Conservation (phyloP, 2,888 invertebrate genomes). For the Eilema griseolum region DNA sequence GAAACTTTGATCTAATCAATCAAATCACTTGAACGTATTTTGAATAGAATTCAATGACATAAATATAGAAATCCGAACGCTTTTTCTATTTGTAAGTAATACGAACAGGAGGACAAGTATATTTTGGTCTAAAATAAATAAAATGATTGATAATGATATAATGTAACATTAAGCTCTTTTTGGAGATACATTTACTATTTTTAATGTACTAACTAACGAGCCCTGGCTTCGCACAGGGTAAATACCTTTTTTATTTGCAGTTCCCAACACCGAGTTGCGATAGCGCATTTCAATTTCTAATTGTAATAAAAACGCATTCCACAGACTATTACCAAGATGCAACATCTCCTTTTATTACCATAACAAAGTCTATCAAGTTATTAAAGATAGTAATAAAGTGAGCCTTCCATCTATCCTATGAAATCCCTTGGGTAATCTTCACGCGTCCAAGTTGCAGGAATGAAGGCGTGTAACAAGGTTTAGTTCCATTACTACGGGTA, state of each 20-base stretch:
- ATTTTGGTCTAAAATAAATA: not conserved
- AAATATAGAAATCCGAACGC: not conserved
- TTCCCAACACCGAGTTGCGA: not conserved
- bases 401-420: conserved; percentile 26
- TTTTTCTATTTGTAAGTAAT: not conserved
- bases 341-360: conserved; percentile 5
- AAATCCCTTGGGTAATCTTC: conserved; percentile 44
- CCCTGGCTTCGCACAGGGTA: not conserved
- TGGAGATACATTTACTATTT: too few species aligned
- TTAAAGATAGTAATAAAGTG: conserved; percentile 34
- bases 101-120: not conserved
- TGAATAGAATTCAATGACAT: not conserved
- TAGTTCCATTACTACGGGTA: conserved; percentile 2
- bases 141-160: not conserved
- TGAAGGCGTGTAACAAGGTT: conserved; percentile 7
- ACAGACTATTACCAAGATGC: not conserved
- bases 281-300: not conserved
- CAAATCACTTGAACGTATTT: conserved; percentile 19
- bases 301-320: not conserved
- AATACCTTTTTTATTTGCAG: not conserved
- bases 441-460: conserved; percentile 18
- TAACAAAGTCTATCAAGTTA: conserved; percentile 39
- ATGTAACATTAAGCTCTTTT: not conserved
- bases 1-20: conserved; percentile 27
- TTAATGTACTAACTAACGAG: not conserved